These are phyloP conservation scores for Leptopilina boulardi DNA, from an alignment of 1,140 invertebrate species.

Conservation along the genomic window DNA sequence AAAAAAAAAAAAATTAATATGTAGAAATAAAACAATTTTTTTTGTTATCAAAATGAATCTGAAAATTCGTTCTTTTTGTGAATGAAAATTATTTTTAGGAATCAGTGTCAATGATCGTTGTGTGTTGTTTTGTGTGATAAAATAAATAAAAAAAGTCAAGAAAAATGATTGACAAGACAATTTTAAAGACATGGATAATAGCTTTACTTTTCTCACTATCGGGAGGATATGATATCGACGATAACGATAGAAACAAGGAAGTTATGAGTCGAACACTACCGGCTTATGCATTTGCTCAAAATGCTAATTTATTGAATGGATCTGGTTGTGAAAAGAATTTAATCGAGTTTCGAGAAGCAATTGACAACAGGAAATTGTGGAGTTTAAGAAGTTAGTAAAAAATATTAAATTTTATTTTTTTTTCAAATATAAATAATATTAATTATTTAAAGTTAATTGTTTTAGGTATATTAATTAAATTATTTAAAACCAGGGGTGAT, in stretches of 20 bases:
- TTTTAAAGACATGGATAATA: neutral
- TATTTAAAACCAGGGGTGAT: neutral
- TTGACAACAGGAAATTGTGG: constrained; percentile 63
- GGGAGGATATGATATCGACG: constrained; percentile 23
- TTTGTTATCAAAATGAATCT: too few relatives aligned
- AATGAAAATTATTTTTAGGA: too few relatives aligned
- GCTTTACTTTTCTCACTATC: neutral
- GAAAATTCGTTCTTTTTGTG: too few relatives aligned
- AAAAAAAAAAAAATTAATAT: too few relatives aligned
- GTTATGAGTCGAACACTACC: constrained; percentile 52
- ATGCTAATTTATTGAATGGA: constrained; percentile 49
- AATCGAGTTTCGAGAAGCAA: constrained; percentile 50
- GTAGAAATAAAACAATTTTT: too few relatives aligned
- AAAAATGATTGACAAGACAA: neutral
- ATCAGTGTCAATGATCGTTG: too few relatives aligned
- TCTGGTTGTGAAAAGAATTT: constrained; percentile 59
- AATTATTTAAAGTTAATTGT: neutral
- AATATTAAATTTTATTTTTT: neutral
- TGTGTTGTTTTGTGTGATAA: neutral
- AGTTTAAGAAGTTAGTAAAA: constrained; percentile 65
- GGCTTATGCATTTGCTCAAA: constrained; percentile 59
- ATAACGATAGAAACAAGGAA: constrained; percentile 27
- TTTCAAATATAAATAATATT: neutral
- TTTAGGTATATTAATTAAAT: neutral
- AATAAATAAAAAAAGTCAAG: neutral